phyloP scores from a whole-genome alignment of 2,797 vertebrate species.

The Apodemus agrarius region DNA sequence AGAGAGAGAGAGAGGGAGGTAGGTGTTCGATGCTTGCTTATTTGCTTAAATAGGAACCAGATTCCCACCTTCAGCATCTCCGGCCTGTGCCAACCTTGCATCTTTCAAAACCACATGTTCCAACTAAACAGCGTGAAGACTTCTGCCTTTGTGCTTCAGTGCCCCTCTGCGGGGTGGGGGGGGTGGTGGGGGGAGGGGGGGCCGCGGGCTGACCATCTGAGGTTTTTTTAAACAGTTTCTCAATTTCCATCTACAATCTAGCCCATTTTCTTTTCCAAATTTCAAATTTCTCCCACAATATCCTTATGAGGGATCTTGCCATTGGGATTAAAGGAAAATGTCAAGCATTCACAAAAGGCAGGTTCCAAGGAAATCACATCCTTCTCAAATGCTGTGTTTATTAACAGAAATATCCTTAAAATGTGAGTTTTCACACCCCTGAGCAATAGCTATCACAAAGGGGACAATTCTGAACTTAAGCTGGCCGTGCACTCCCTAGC shows the following conservation, averaged over 20 bases:
- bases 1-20: neutral
- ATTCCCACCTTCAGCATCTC: neutral
- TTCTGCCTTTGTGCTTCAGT: conserved; percentile 6
- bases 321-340: conserved; percentile 61
- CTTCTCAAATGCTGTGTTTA: conserved; percentile 67
- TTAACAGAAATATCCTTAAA: conserved; percentile 68
- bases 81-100: neutral
- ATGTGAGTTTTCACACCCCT: conserved; percentile 17
- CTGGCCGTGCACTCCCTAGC: conserved; percentile 64
- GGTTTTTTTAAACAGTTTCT: conserved; percentile 8
- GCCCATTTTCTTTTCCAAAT: conserved; percentile 34
- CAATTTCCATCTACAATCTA: conserved; percentile 34
- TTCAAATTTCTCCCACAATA: conserved; percentile 41
- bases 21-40: neutral
- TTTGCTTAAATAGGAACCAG: neutral
- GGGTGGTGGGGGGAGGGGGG: neutral
- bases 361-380: conserved; percentile 57
- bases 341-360: conserved; percentile 71
- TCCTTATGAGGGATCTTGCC: neutral
- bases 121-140: conserved; percentile 24
- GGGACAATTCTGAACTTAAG: conserved; percentile 69
- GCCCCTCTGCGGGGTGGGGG: too few species aligned
- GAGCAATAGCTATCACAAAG: conserved; percentile 69
- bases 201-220: neutral
- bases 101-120: conserved; percentile 19